These are phyloP conservation scores for Parnassius glacialis DNA, from an alignment of 2,888 invertebrate genomes.

Conservation along the genomic window DNA sequence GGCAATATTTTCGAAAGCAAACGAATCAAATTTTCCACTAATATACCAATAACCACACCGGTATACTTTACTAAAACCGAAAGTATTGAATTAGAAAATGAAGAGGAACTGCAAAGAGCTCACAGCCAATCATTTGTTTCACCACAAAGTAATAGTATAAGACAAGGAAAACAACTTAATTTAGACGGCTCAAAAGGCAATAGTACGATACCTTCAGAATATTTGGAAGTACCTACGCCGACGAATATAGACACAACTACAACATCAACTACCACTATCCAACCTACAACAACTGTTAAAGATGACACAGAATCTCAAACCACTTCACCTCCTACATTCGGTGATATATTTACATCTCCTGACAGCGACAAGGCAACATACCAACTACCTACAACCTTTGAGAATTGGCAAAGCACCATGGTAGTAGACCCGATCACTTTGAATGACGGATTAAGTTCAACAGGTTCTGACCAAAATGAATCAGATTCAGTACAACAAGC, in stretches of 20 bases:
- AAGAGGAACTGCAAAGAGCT: constrained; percentile 84
- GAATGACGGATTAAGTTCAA: constrained; percentile 83
- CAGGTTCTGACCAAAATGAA: constrained; percentile 48
- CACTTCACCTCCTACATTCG: constrained; percentile 51
- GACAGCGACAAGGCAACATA: constrained; percentile 68
- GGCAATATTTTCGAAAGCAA: constrained; percentile 67
- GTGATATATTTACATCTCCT: constrained; percentile 62
- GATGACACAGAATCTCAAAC: constrained; percentile 50
- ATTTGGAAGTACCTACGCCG: constrained; percentile 67
- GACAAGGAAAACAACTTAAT: constrained; percentile 66
- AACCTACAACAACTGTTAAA: constrained; percentile 47
- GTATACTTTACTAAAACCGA: constrained; percentile 68
- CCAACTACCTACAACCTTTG: constrained; percentile 69
- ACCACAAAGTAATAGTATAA: constrained; percentile 73
- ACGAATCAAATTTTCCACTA: constrained; percentile 55
- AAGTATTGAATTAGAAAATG: constrained; percentile 75
- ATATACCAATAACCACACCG: constrained; percentile 53
- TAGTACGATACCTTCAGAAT: constrained; percentile 61
- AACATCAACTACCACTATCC: constrained; percentile 51
- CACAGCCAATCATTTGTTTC: constrained; percentile 86
- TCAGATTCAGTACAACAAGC: constrained; percentile 51
- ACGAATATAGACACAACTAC: constrained; percentile 53
- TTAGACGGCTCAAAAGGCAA: constrained; percentile 45
- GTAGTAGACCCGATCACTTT: constrained; percentile 85
- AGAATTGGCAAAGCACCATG: constrained; percentile 85